Conservation (phyloP, 2,888 invertebrate species). For the Oligia strigilis region DNA sequence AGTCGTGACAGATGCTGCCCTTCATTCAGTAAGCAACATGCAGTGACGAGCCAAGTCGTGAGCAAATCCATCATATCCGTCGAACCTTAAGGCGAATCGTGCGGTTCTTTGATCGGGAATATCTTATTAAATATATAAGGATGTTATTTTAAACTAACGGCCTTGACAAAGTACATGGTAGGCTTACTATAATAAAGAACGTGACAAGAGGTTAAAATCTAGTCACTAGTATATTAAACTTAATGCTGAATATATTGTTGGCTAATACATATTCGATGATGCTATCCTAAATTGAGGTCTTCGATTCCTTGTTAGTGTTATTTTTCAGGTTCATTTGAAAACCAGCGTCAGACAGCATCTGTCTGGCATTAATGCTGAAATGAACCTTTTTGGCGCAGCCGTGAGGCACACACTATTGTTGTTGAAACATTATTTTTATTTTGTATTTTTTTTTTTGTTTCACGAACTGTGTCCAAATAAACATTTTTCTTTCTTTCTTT, state of each 20-base stretch:
- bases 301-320: no score
- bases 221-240: slow-evolving; percentile 11
- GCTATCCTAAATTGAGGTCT: background rate
- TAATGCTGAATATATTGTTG: slow-evolving; percentile 10
- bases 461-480: no score
- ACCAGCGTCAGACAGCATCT: no score
- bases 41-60: slow-evolving; percentile 59
- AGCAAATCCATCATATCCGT: slow-evolving; percentile 42
- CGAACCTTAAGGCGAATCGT: slow-evolving; percentile 52
- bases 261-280: slow-evolving; percentile 26
- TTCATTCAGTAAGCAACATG: slow-evolving; percentile 41
- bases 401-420: no score
- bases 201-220: background rate
- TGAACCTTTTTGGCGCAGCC: no score
- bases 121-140: slow-evolving; percentile 27
- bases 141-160: slow-evolving; percentile 23
- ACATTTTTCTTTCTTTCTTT: no score
- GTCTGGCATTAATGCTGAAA: no score
- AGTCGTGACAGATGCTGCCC: slow-evolving; percentile 54
- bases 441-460: no score
- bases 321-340: no score
- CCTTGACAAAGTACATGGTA: slow-evolving; percentile 39
- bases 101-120: slow-evolving; percentile 28
- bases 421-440: no score
- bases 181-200: background rate